phyloP scores from a whole-genome alignment of 2,797 vertebrate species.

The Peromyscus attwateri region DNA sequence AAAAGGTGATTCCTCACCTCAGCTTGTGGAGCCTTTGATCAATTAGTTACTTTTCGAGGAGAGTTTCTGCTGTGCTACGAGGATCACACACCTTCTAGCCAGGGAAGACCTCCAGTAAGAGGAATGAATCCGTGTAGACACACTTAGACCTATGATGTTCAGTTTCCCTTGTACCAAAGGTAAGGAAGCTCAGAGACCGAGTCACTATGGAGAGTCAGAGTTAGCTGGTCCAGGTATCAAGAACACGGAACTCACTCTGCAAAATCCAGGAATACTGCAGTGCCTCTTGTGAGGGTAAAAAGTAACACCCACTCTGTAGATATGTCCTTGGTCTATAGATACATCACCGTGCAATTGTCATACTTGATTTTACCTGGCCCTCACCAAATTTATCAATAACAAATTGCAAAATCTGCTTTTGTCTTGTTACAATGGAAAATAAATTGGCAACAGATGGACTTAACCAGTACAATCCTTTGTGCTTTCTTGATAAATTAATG shows the following conservation, averaged over 20 bases:
- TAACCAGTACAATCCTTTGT: background rate
- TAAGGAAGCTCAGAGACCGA: background rate
- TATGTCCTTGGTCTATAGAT: no score
- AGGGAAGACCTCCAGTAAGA: background rate
- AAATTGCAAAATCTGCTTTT: background rate
- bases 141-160: background rate
- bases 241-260: background rate
- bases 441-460: background rate
- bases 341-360: no score
- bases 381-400: background rate
- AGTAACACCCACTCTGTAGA: no score
- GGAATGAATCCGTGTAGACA: background rate
- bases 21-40: constrained; percentile 8
- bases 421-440: constrained; percentile 28
- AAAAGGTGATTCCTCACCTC: constrained; percentile 57
- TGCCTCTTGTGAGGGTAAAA: background rate
- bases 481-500: constrained; percentile 3
- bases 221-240: background rate
- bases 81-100: background rate
- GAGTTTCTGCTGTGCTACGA: background rate
- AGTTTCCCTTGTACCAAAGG: background rate
- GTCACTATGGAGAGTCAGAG: background rate
- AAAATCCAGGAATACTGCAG: background rate
- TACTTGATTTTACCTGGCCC: background rate
- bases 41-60: background rate